phyloP scores from a whole-genome alignment of 2,888 invertebrate genomes.

The Candidula unifasciata region DNA sequence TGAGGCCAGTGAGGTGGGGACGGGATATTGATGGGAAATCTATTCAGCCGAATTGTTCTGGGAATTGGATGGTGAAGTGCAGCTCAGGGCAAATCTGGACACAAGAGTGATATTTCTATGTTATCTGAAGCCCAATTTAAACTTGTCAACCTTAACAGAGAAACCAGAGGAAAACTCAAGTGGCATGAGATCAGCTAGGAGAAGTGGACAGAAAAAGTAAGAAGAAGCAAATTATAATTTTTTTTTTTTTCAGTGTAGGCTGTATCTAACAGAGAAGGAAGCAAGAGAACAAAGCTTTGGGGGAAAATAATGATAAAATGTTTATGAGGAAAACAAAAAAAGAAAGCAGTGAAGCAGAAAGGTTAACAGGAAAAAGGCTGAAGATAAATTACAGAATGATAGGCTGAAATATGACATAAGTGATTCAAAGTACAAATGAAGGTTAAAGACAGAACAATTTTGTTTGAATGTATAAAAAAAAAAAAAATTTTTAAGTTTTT shows the following conservation, averaged over 20 bases:
- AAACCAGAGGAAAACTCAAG: background rate
- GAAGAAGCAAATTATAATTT: too few relatives aligned
- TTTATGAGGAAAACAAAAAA: background rate
- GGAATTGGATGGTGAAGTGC: background rate
- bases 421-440: too few relatives aligned
- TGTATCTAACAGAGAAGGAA: background rate
- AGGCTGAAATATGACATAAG: too few relatives aligned
- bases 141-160: background rate
- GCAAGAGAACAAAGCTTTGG: background rate
- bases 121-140: background rate
- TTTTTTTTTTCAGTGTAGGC: too few relatives aligned
- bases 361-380: background rate
- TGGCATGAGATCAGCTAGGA: background rate
- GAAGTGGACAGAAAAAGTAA: background rate
- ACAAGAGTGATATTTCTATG: background rate
- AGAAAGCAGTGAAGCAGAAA: background rate
- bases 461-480: too few relatives aligned
- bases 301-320: background rate
- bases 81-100: background rate
- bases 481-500: too few relatives aligned
- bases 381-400: too few relatives aligned
- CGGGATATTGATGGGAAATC: slow-evolving; percentile 27
- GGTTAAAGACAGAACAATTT: too few relatives aligned
- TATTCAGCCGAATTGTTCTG: background rate
- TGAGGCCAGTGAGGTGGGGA: background rate